phyloP scores from a whole-genome alignment of 2,113 vertebrate genomes.

The Malurus melanocephalus region DNA sequence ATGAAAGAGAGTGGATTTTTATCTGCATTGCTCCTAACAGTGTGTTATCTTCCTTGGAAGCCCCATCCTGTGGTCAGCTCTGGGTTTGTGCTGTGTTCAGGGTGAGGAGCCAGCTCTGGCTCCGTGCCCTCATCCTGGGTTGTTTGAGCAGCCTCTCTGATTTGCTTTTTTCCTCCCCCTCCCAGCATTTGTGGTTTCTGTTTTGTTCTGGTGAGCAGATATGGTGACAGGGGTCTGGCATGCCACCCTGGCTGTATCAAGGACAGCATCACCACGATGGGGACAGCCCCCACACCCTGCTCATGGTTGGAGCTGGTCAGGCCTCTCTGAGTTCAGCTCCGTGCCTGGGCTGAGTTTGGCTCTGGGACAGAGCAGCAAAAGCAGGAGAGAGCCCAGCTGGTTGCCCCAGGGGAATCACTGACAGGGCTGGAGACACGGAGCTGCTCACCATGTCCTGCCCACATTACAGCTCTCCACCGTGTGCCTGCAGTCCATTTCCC shows the following conservation, averaged over 20 bases:
- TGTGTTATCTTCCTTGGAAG: not conserved
- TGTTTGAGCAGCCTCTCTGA: not conserved
- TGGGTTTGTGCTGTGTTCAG: not conserved
- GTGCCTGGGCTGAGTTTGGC: not conserved
- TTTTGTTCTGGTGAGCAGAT: not conserved
- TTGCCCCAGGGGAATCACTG: not conserved
- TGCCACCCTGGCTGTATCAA: not conserved
- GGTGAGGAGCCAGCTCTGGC: not conserved
- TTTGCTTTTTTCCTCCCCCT: not conserved
- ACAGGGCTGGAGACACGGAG: not conserved
- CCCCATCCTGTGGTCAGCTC: not conserved
- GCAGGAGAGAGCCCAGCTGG: not conserved
- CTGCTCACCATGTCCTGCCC: not conserved
- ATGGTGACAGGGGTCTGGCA: not conserved
- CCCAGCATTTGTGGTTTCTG: not conserved
- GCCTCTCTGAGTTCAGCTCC: not conserved
- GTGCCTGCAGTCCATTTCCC: not conserved
- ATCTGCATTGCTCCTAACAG: not conserved
- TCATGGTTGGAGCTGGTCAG: not conserved
- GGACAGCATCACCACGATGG: accelerated
- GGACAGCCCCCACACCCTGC: not conserved
- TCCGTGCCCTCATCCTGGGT: not conserved
- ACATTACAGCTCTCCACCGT: not conserved
- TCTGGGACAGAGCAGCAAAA: not conserved
- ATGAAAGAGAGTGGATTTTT: not conserved